phyloP scores from a whole-genome alignment of 2,888 invertebrate species.

The Apantesis nais region DNA sequence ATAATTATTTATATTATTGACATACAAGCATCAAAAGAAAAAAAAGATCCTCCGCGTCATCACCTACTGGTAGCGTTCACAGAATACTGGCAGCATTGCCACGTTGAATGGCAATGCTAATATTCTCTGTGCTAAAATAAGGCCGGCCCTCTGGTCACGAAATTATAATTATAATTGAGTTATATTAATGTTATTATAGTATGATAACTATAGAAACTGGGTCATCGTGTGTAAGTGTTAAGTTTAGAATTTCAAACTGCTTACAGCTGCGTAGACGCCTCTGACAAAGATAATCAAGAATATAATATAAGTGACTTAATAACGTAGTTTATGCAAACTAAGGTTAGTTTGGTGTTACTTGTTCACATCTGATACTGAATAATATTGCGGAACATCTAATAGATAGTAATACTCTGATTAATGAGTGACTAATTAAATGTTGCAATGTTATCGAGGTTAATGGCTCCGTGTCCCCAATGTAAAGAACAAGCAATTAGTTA shows the following conservation, averaged over 20 bases:
- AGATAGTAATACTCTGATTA: conserved; percentile 1
- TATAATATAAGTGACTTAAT: not conserved
- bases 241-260: not conserved
- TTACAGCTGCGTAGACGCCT: not conserved
- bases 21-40: no score
- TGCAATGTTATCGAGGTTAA: conserved; percentile 28
- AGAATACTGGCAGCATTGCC: no score
- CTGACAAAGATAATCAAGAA: not conserved
- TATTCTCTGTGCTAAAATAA: no score
- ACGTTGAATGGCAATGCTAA: no score
- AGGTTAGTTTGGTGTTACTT: not conserved
- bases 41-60: no score
- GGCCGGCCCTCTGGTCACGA: no score
- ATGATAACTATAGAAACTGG: not conserved
- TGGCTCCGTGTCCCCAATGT: conserved; percentile 26
- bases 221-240: not conserved
- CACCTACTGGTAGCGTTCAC: no score
- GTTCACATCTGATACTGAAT: not conserved
- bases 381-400: not conserved
- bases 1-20: no score
- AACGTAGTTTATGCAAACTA: not conserved
- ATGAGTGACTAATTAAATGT: conserved; percentile 27
- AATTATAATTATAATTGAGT: no score
- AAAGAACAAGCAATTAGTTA: conserved; percentile 30
- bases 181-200: no score